A percentile compares a stretch with the other conserved stretches of the same genome.
phyloP scores from a whole-genome alignment of 2,888 invertebrate genomes.

The Mythimna lalbum region DNA sequence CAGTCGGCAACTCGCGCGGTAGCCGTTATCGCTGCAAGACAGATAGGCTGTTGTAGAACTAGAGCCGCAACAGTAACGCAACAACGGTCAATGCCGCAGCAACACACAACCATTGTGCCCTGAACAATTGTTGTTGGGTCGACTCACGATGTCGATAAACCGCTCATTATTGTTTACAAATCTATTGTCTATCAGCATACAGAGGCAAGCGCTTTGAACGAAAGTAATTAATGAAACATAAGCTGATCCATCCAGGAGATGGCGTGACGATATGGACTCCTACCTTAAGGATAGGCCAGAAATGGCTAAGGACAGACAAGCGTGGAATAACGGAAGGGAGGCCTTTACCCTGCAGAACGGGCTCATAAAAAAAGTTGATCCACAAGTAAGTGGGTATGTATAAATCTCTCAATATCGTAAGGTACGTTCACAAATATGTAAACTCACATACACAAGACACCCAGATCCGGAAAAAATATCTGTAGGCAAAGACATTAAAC shows the following conservation, averaged over 20 bases:
- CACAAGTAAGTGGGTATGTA: not conserved
- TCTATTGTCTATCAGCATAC: slow-evolving; percentile 25
- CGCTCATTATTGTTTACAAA: slow-evolving; percentile 13
- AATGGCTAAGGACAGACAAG: too few species aligned
- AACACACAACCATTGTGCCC: slow-evolving; percentile 27
- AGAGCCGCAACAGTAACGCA: slow-evolving; percentile 22
- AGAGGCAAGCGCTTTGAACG: not conserved
- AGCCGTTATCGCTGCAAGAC: slow-evolving; percentile 54
- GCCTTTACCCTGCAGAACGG: too few species aligned
- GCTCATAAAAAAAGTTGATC: too few species aligned
- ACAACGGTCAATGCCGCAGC: slow-evolving; percentile 35
- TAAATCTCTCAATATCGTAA: not conserved
- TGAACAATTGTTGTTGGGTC: slow-evolving; percentile 31
- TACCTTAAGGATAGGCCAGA: too few species aligned
- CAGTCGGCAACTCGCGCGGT: slow-evolving; percentile 36
- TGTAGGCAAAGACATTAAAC: too few species aligned
- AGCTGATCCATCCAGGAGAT: too few species aligned
- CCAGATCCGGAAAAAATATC: too few species aligned
- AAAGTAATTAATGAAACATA: slow-evolving; percentile 7
- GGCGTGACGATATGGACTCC: too few species aligned
- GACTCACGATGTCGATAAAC: slow-evolving; percentile 17
- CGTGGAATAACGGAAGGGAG: too few species aligned
- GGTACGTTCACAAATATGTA: too few species aligned
- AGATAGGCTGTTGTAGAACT: slow-evolving; percentile 39
- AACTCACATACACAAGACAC: too few species aligned